Evolutionary conservation across 2,888 invertebrate species (phyloP).

Genomic region (Zootermopsis nevadensis): DNA sequence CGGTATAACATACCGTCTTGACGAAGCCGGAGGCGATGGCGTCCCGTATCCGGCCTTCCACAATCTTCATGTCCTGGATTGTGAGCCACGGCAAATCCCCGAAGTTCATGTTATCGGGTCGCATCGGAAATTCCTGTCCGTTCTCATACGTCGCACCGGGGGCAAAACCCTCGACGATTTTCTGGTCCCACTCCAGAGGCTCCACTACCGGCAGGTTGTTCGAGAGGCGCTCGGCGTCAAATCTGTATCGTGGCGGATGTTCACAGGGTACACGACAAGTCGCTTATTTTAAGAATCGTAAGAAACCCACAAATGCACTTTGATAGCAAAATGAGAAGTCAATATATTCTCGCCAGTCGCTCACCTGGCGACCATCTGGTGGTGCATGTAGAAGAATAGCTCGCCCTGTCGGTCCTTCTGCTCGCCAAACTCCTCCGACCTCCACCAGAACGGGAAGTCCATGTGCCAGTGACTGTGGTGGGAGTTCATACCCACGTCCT

Average conservation of each 20-base stretch:
- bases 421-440: slow-evolving; percentile 50
- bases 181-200: slow-evolving; percentile 54
- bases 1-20: slow-evolving; percentile 40
- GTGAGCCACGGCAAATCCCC: slow-evolving; percentile 55
- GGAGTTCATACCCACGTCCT: slow-evolving; percentile 57
- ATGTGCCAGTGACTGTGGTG: slow-evolving; percentile 59
- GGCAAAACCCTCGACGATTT: slow-evolving; percentile 62
- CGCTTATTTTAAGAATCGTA: too few species aligned
- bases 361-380: slow-evolving; percentile 53
- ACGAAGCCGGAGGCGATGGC: slow-evolving; percentile 63
- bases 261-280: not conserved
- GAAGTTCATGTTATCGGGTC: slow-evolving; percentile 60
- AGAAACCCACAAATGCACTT: too few species aligned
- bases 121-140: slow-evolving; percentile 68
- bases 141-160: slow-evolving; percentile 69
- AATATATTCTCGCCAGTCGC: not conserved
- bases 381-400: slow-evolving; percentile 58
- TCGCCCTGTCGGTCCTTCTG: slow-evolving; percentile 58
- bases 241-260: slow-evolving; percentile 48
- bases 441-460: slow-evolving; percentile 58
- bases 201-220: slow-evolving; percentile 54
- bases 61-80: slow-evolving; percentile 59
- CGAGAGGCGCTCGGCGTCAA: slow-evolving; percentile 56
- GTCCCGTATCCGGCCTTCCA: slow-evolving; percentile 69
- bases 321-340: not conserved